Conservation (phyloP, 2,888 invertebrate species). For the Temnothorax ravouxi region DNA sequence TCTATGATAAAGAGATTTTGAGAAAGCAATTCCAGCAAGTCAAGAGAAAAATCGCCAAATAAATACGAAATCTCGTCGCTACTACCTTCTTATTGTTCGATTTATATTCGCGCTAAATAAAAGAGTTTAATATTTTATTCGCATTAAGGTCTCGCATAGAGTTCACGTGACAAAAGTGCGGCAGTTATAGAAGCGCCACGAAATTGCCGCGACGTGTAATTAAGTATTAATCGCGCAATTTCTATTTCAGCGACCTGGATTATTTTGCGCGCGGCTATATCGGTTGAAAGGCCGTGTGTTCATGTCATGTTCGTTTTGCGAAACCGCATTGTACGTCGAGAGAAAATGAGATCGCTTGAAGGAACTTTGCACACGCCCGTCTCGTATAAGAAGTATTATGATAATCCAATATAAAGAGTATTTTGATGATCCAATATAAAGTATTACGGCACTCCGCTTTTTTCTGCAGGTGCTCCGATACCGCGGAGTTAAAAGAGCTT, state of each 20-base stretch:
- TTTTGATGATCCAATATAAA: neutral
- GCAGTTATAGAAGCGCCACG: neutral
- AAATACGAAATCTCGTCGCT: neutral
- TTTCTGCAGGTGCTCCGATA: neutral
- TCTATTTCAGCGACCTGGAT: conserved; percentile 43
- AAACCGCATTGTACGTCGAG: conserved; percentile 21
- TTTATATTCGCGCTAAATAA: conserved; percentile 24
- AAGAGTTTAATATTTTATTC: neutral
- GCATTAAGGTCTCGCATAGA: neutral
- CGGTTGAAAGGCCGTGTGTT: neutral
- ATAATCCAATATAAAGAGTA: neutral
- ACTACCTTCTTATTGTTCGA: conserved; percentile 1
- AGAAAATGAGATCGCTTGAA: conserved; percentile 8
- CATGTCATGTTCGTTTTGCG: conserved; percentile 1
- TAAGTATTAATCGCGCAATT: conserved; percentile 56
- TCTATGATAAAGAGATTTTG: neutral
- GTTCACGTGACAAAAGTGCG: conserved; percentile 31
- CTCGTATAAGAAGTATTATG: neutral
- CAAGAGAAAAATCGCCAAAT: conserved; percentile 14
- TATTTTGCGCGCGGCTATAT: conserved; percentile 35
- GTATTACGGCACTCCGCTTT: neutral
- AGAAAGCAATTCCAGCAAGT: neutral
- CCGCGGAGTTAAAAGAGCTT: no score
- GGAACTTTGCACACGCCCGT: neutral
- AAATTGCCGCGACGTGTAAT: conserved; percentile 41